Percentiles rank a stretch among this genome's conserved stretches.
Conservation (phyloP, 2,113 vertebrate species). For the Herpetotheres cachinnans region DNA sequence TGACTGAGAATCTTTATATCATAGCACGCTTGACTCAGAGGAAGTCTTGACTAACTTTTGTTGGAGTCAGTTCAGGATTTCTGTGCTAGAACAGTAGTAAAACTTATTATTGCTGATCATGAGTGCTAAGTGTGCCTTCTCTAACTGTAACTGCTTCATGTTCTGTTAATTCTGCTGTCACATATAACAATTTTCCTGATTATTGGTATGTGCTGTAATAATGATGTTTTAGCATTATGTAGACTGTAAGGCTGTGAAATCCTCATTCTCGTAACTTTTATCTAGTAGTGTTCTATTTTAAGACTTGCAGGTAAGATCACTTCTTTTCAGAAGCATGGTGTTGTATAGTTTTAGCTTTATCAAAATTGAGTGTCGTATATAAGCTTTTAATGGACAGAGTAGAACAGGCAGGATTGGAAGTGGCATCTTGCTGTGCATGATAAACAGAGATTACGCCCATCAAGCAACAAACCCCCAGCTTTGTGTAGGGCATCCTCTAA, state of each 20-base stretch:
- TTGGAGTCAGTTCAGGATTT: neutral
- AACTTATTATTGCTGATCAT: neutral
- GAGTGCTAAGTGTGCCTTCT: neutral
- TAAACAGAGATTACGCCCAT: neutral
- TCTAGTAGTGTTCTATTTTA: neutral
- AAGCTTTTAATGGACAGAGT: neutral
- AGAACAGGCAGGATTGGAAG: neutral
- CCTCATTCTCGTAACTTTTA: neutral
- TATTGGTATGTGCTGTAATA: neutral
- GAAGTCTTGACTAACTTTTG: neutral
- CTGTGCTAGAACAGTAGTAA: neutral
- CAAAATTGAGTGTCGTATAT: neutral
- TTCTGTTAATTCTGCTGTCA: neutral
- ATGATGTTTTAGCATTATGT: neutral
- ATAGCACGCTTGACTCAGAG: neutral
- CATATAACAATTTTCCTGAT: neutral
- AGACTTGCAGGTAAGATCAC: neutral
- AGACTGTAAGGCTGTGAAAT: neutral
- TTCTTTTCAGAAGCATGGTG: neutral
- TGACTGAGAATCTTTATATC: neutral
- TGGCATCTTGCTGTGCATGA: neutral
- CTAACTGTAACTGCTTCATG: neutral
- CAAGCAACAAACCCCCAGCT: neutral
- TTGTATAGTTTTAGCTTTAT: neutral
- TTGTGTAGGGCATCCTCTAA: neutral